A percentile compares a stretch with the other conserved stretches of the same genome.
These are phyloP conservation scores for Onychostoma macrolepis DNA, from an alignment of 2,113 vertebrate genomes.

Conservation along the genomic window DNA sequence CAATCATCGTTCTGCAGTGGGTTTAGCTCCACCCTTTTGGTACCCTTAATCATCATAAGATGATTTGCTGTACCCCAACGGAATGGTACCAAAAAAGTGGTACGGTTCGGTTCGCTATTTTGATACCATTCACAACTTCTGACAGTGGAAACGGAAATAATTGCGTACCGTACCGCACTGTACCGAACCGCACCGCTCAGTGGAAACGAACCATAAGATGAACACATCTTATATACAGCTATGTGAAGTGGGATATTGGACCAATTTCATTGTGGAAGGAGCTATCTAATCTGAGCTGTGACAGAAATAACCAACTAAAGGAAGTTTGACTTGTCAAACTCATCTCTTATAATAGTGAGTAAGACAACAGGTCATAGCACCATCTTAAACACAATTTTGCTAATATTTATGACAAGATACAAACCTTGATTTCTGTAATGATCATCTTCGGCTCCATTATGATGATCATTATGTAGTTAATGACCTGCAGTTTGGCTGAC, in stretches of 20 bases:
- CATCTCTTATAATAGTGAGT: neutral
- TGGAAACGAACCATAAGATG: too few species aligned
- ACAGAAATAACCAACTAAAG: neutral
- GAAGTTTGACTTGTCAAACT: neutral
- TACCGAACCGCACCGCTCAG: too few species aligned
- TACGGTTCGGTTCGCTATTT: too few species aligned
- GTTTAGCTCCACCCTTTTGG: too few species aligned
- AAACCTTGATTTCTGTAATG: conserved; percentile 24
- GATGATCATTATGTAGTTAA: conserved; percentile 43
- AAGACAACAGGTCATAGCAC: neutral
- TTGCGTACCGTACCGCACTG: too few species aligned
- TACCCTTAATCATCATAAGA: too few species aligned
- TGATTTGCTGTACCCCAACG: too few species aligned
- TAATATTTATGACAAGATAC: conserved; percentile 16
- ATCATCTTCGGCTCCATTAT: conserved; percentile 26
- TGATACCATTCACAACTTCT: too few species aligned
- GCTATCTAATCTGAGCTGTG: neutral
- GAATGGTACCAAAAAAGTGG: too few species aligned
- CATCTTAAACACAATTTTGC: conserved; percentile 5
- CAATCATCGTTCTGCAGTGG: too few species aligned
- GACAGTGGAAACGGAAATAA: too few species aligned
- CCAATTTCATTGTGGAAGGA: neutral
- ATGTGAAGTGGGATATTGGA: neutral
- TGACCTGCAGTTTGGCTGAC: conserved; percentile 38
- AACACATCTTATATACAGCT: neutral